Evolutionary conservation across 2,888 invertebrate species (phyloP), one percentile per base, ranked within the genome.

Genomic region (Mystacides longicornis): DNA sequence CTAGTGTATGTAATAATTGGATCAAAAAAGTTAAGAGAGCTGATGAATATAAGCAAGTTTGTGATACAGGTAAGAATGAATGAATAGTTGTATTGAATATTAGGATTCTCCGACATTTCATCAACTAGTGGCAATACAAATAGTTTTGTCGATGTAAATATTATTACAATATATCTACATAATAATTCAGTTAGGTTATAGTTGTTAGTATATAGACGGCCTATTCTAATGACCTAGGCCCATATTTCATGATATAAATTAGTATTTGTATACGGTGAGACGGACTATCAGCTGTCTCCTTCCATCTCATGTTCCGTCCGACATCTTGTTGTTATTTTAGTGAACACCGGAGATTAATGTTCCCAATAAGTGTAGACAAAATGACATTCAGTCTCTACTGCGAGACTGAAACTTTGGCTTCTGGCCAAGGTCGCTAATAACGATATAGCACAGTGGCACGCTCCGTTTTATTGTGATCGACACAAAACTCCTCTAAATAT

Each of bases 211-310:
- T n/a, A n/a, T n/a, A n/a, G n/a, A n/a, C n/a, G n/a, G n/a, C n/a
- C n/a, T n/a, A n/a, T n/a, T n/a, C n/a, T n/a, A 37, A 14, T 37
- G 37, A 37, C 37, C 37, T 37, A 37, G 37, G 37, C 37, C 37
- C 14, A 37, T 37, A 37, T 37, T 37, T 37, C 14, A 16, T 37
- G 14, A 37, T n/a, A 37, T 37, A n/a, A 37, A 7, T 37, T 37
- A 27, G 14, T 37, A 14, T 37, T 37, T 37, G 37, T 7, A 37
- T 37, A n/a, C 4, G 16, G 4, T 37, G n/a, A 3, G 14, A n/a
- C 37, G 3, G 37, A 37, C 37, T n/a, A 37, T n/a, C 14, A 16
- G 3, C 14, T 37, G 14, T 37, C 37, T 37, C 37, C 16, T 14
- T 37, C 37, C 14, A 14, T 37, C 37, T n/a, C 37, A 37, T 37